Conservation (phyloP, 2,888 invertebrate genomes). For the Apantesis nais region DNA sequence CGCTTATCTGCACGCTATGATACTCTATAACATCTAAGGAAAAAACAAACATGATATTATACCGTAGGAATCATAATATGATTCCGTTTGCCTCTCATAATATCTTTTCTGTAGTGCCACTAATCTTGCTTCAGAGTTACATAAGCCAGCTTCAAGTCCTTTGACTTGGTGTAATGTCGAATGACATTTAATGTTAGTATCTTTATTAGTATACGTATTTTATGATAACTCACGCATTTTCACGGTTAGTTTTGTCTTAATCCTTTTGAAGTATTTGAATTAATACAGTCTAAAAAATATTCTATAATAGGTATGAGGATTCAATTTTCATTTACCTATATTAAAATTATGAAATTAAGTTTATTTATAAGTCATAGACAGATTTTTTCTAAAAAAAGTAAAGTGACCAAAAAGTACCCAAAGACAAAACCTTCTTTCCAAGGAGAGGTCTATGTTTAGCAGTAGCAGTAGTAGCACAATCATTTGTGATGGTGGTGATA, state of each 20-base stretch:
- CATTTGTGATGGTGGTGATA: too few relatives aligned
- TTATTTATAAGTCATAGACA: too few relatives aligned
- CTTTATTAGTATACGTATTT: neutral
- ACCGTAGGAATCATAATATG: neutral
- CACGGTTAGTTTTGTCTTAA: neutral
- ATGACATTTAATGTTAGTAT: neutral
- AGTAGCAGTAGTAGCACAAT: too few relatives aligned
- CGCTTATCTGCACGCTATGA: neutral
- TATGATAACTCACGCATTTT: neutral
- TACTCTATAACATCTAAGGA: neutral
- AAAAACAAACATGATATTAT: slow-evolving; percentile 7
- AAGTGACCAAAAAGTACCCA: too few relatives aligned
- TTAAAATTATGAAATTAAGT: neutral
- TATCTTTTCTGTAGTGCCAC: slow-evolving; percentile 4
- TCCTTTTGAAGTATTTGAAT: neutral
- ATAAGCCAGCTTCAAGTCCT: slow-evolving; percentile 3
- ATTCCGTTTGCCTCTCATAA: slow-evolving; percentile 4
- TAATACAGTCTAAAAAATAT: neutral
- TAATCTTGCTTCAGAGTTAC: slow-evolving; percentile 7
- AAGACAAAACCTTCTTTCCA: too few relatives aligned
- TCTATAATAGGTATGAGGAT: neutral
- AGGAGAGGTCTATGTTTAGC: too few relatives aligned
- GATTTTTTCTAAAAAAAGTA: too few relatives aligned
- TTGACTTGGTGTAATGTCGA: slow-evolving; percentile 2
- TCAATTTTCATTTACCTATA: neutral